Evolutionary conservation across 2,888 invertebrate genomes (phyloP), one percentile per base, ranked within the genome.

Genomic region (Aphodius granarius): DNA sequence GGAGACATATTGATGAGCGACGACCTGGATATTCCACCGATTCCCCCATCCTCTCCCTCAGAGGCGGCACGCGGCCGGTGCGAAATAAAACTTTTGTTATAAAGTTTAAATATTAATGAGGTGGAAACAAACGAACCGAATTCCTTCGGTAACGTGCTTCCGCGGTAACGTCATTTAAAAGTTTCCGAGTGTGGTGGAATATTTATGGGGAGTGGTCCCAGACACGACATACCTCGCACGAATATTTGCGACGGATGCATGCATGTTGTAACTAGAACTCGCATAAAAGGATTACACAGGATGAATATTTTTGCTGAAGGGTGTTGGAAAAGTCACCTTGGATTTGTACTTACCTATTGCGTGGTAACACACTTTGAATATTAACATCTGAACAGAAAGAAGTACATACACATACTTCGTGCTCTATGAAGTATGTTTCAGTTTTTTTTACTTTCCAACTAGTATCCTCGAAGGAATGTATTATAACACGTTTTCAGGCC

Each of bases 51-150:
- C 21, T n/a, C 21, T 68, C 21, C 68, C 20, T 20, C 13, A 43
- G 13, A 43, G 43, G 43, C 23, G 13, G 19, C 21, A 20, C 9
- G 68, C 68, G 68, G 68, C 20, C 19, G 68, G 18, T 20, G n/a
- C 20, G 22, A 68, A 68, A 68, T 68, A 75, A 75, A 73, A 66
- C 66, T 75, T 73, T 75, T 70, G 68, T 21, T 72, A 68, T 75
- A 68, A 75, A 75, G 72, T 75, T 75, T 75, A 75, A 75, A 75
- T 75, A 75, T 75, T 75, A 75, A 75, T 75, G 75, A 75, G 75
- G 72, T 72, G 73, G 68, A 70, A 75, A 75, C 68, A 68, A 68
- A 68, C 68, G 68, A 68, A 20, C 73, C 68, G 75, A 63, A 66
- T 72, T 70, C 66, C 72, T 72, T 71, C 65, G 19, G 21, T 21